Base-by-base conservation (phyloP, 2,113 vertebrate genomes). In the Perca fluviatilis region DNA sequence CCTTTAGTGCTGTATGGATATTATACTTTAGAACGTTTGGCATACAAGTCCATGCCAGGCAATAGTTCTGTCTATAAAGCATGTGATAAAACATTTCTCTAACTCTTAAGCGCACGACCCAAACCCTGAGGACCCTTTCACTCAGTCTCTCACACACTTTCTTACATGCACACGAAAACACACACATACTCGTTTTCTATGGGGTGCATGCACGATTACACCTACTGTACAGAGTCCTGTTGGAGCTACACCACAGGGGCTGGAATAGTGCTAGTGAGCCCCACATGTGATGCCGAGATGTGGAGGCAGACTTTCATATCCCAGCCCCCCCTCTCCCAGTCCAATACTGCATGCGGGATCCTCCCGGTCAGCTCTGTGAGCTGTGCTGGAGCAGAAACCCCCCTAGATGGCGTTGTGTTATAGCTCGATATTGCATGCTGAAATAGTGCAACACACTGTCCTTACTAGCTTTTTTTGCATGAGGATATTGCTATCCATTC, bases 341-440 rank as follows among this genome's bases (percentile, higher is more conserved):
- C 85, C 79, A 91, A 90, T 92, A 92, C 83, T 96, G 95, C 95
- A 96, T 96, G 95, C 88, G 80, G 93, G 92, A 89, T 88, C 89
- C 67, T 61, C 85, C 81, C 18, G 80, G 91, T 79, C 43, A 68
- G 88, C 94, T 95, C 93, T 36, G 91, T 94, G 94, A 95, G 92
- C 89, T 79, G 83, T 3, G 67, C 89, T 81, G 71, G 83, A 89
- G 89, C 80, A 68, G 47, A 82, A 53, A 61, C 91, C 87, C 92
- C 92, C 92, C 91, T 91, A 88, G 92, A 86, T 93, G 94, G 91
- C 75, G 88, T 93, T 83, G 93, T 95, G 93, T 94, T 89, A 86
- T 95, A 94, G 93, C 94, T 95, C 87, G 90, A 94, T 95, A 95
- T 95, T 95, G 95, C 95, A 96, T 95, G 94, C 93, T 90, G 93